A percentile compares a stretch with the other conserved stretches of the same genome.
Evolutionary conservation across 2,888 invertebrate genomes (phyloP).

Genomic region (Rhopalosiphum nymphaeae): DNA sequence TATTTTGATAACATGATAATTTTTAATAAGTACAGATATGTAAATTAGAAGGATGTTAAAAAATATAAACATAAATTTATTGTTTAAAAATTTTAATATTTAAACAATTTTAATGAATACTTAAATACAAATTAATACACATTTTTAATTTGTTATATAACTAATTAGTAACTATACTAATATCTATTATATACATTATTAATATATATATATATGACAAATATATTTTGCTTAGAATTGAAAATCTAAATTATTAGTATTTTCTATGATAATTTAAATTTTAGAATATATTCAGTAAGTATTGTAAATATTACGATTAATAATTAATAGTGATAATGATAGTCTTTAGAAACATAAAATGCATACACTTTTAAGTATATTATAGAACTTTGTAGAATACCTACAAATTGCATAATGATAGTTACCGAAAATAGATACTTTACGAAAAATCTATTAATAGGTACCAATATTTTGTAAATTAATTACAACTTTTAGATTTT

Average conservation of each 20-base stretch:
- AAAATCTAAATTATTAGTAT: background rate
- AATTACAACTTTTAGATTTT: too few relatives aligned
- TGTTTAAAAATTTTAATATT: background rate
- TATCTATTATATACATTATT: too few relatives aligned
- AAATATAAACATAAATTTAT: background rate
- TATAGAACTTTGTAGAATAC: background rate
- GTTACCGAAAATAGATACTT: background rate
- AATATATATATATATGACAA: background rate
- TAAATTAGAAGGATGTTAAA: background rate
- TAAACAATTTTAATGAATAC: background rate
- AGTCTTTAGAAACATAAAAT: background rate
- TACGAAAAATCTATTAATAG: background rate
- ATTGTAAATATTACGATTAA: background rate
- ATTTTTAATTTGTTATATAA: background rate
- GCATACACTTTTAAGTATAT: background rate
- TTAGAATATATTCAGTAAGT: background rate
- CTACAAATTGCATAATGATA: background rate
- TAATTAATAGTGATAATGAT: background rate
- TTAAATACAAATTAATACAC: background rate
- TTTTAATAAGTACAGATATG: background rate
- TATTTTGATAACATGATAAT: background rate
- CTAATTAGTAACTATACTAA: too few relatives aligned
- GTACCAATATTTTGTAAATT: too few relatives aligned
- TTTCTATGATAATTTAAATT: background rate
- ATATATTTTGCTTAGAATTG: background rate